Percentiles rank a stretch among this genome's conserved stretches.
Conservation (phyloP, 1,140 invertebrate species). For the Heliothis virescens region DNA sequence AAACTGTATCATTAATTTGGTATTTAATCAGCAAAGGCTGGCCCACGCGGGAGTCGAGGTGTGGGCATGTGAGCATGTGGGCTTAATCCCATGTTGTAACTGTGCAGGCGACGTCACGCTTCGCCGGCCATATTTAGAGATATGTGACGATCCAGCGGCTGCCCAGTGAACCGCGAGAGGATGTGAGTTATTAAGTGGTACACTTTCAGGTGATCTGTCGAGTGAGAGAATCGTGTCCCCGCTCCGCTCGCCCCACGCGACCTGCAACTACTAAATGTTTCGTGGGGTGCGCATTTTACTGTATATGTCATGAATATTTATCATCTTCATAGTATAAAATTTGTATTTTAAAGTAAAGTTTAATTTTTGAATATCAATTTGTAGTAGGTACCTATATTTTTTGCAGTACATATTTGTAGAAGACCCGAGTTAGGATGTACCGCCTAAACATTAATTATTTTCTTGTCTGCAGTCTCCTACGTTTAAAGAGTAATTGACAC, state of each 20-base stretch:
- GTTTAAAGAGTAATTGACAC: not conserved
- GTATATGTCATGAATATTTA: not conserved
- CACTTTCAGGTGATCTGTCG: constrained; percentile 85
- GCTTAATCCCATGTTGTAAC: constrained; percentile 67
- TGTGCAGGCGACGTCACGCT: constrained; percentile 70
- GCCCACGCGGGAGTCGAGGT: constrained; percentile 32
- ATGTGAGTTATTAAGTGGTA: constrained; percentile 85
- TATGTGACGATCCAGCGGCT: constrained; percentile 84
- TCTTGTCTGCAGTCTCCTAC: too few relatives aligned
- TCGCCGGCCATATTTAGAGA: constrained; percentile 83
- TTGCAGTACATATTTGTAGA: too few relatives aligned
- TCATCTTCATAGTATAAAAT: not conserved
- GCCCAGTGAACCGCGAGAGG: constrained; percentile 84
- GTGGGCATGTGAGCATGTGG: constrained; percentile 41
- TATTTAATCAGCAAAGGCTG: constrained; percentile 33
- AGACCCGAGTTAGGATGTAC: too few relatives aligned
- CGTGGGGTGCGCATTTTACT: not conserved
- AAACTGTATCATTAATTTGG: constrained; percentile 14
- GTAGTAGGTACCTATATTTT: too few relatives aligned
- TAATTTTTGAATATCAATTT: too few relatives aligned
- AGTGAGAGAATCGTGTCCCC: constrained; percentile 81
- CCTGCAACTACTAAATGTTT: constrained; percentile 43
- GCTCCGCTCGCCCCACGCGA: constrained; percentile 54
- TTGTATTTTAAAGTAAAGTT: too few relatives aligned
- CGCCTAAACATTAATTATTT: too few relatives aligned